A percentile compares a stretch with the other conserved stretches of the same genome.
Evolutionary conservation across 2,113 vertebrate species (phyloP).

Genomic region (Procavia capensis): DNA sequence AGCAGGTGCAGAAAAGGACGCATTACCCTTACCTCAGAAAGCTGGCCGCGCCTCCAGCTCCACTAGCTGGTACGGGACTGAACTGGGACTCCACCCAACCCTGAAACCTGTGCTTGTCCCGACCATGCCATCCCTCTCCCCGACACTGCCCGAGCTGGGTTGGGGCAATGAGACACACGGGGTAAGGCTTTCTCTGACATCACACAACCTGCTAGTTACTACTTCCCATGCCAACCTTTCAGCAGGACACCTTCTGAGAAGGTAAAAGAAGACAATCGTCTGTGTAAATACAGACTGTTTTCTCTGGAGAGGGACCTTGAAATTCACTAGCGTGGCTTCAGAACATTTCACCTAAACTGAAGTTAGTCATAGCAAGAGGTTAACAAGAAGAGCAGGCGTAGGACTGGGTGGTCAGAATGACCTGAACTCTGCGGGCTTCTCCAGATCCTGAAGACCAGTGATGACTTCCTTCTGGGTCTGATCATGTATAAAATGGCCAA

Average conservation of each 20-base stretch:
- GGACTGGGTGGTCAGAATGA: neutral
- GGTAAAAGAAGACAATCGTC: neutral
- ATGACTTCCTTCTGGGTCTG: neutral
- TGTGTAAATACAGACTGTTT: neutral
- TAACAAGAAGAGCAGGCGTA: neutral
- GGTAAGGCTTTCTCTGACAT: neutral
- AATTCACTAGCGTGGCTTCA: neutral
- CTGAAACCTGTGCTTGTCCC: neutral
- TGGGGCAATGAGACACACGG: neutral
- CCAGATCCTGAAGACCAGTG: neutral
- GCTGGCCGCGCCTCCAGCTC: neutral
- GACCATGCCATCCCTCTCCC: neutral
- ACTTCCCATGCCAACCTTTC: neutral
- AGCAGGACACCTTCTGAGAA: neutral
- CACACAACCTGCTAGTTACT: neutral
- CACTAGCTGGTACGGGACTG: neutral
- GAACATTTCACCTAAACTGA: neutral
- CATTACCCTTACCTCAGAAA: neutral
- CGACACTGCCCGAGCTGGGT: neutral
- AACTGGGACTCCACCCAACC: neutral
- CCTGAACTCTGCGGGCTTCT: neutral
- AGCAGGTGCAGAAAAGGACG: neutral
- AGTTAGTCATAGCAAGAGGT: neutral
- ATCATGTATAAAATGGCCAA: neutral
- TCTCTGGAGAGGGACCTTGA: neutral